Base-by-base conservation (phyloP, 2,888 invertebrate genomes). In the Toxonevra muliebris region DNA sequence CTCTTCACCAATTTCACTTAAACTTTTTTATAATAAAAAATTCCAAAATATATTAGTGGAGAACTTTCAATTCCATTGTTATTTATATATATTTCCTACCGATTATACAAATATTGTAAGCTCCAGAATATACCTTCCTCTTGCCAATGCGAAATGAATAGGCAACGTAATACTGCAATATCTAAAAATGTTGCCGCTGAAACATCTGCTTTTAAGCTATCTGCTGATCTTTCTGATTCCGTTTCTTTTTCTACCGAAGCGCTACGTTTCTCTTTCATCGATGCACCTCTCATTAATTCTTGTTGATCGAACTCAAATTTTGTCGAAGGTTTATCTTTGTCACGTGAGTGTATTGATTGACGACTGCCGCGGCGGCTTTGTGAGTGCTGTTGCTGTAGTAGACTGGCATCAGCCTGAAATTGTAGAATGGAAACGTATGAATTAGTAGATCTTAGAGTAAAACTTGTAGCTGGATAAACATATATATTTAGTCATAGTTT, bases 41-140 rank as follows among this genome's bases (percentile, higher is more conserved):
- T 15, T 4, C 4, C 1, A 48, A 5, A 9, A 52, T 19, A 63
- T 45, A 50, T 20, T 55, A 7, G 52, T 10, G n/a, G 2, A 7
- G 20, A 55, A 50, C 3, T 17, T 52, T 41, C 3, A 13, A 5
- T 0, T 8, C 9, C 8, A 17, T 1, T 0, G 4, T n/a, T n/a
- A n/a, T n/a, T n/a, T n/a, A n/a, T n/a, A n/a, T n/a, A 30, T 54
- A 48, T 15, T 9, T 8, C 20, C 42, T 79, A 94, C 95, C 96
- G 90, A 81, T 95, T 94, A 78, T 94, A 94, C 72, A 96, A 87
- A 85, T 93, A 98, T 82, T 95, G 94, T 42, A 98, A 86, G 13
- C 96, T 97, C 99, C 99, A 99, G 84, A 94, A 95, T 12, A 98
- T 93, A 0, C 99, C 99, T 83, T 98, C 98, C 82, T 98, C 98